Conservation (phyloP, 2,113 vertebrate genomes). For the Sebastes fasciatus region DNA sequence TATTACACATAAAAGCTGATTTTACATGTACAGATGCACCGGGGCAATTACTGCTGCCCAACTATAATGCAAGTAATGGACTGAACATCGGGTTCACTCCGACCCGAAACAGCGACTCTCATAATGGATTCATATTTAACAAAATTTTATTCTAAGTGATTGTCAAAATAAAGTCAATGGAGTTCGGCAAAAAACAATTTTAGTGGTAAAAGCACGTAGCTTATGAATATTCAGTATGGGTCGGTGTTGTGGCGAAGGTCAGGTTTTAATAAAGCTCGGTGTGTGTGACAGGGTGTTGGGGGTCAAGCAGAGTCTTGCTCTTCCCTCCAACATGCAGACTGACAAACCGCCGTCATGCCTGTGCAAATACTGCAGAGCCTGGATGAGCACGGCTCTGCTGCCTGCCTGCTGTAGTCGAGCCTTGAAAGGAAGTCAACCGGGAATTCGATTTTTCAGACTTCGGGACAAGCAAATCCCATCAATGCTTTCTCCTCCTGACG, state of each 20-base stretch:
- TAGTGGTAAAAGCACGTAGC: neutral
- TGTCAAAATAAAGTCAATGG: conserved; percentile 1
- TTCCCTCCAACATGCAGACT: conserved; percentile 15
- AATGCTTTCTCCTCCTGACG: conserved; percentile 5
- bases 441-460: conserved; percentile 36
- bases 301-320: conserved; percentile 22
- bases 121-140: conserved; percentile 17
- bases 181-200: conserved; percentile 15
- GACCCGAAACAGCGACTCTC: neutral
- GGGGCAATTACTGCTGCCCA: conserved; percentile 17
- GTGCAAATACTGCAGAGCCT: conserved; percentile 43
- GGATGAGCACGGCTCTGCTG: conserved; percentile 30
- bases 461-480: conserved; percentile 28
- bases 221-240: conserved; percentile 31
- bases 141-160: neutral
- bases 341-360: conserved; percentile 16
- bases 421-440: conserved; percentile 5
- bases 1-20: conserved; percentile 20
- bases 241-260: conserved; percentile 17
- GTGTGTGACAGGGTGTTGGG: neutral
- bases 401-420: conserved; percentile 11
- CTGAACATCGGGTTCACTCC: conserved; percentile 22
- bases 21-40: neutral
- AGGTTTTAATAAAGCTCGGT: conserved; percentile 9
- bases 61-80: conserved; percentile 10